Percentiles rank a stretch among this genome's conserved stretches.
Conservation (phyloP, 2,113 vertebrate genomes). For the Psittacula cyanocephala region DNA sequence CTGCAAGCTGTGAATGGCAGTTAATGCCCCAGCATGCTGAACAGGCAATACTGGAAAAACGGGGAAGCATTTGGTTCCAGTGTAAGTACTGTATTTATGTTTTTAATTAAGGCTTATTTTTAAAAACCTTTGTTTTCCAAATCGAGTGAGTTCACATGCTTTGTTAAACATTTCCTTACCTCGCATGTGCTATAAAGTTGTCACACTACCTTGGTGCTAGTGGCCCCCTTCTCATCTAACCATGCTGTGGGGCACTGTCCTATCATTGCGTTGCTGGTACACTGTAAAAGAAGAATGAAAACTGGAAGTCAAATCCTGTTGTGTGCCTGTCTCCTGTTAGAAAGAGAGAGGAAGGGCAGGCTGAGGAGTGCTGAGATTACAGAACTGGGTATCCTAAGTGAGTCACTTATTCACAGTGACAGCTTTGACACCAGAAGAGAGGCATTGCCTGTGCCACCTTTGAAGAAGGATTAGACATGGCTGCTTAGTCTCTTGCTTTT, state of each 20-base stretch:
- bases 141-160: background rate
- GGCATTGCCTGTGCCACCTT: background rate
- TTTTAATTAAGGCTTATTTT: background rate
- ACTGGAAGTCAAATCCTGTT: background rate
- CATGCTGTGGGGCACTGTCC: background rate
- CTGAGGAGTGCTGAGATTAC: background rate
- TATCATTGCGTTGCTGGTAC: background rate
- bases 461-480: conserved; percentile 32
- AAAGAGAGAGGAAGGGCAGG: background rate
- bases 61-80: background rate
- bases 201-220: background rate
- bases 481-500: conserved; percentile 20
- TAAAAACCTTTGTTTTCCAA: background rate
- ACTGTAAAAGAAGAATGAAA: background rate
- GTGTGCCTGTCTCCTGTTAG: background rate
- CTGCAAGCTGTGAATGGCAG: background rate
- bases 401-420: background rate
- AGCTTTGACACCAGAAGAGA: background rate
- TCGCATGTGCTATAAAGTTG: background rate
- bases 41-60: background rate
- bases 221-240: background rate
- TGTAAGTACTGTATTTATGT: background rate
- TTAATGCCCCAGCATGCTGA: background rate
- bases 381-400: background rate
- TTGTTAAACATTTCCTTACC: background rate